Evolutionary conservation across 1,140 invertebrate species (phyloP).

Genomic region (Mya arenaria): DNA sequence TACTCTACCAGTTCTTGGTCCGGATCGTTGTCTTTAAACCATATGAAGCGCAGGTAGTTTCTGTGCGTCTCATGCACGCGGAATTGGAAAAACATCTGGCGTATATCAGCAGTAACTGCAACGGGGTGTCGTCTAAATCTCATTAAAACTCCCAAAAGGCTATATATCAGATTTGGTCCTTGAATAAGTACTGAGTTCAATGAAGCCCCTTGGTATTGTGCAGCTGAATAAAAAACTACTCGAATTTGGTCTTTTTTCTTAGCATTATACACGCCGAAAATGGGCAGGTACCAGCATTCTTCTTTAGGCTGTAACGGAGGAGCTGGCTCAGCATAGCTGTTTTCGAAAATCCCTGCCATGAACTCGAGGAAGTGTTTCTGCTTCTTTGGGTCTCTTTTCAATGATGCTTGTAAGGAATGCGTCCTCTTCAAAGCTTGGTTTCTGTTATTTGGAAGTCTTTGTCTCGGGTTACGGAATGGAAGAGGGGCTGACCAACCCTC

Average conservation of each 20-base stretch:
- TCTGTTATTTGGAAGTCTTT: too few species aligned
- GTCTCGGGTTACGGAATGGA: too few species aligned
- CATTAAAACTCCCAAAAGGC: conserved; percentile 45
- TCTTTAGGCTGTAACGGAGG: background rate
- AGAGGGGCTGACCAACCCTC: too few species aligned
- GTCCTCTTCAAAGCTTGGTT: too few species aligned
- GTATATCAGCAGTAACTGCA: conserved; percentile 36
- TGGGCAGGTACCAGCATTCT: background rate
- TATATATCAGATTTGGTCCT: conserved; percentile 76
- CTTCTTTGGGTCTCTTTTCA: too few species aligned
- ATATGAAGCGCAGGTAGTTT: background rate
- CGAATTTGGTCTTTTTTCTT: background rate
- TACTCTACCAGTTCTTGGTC: conserved; percentile 3
- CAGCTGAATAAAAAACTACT: background rate
- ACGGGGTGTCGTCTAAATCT: conserved; percentile 47
- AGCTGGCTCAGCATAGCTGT: background rate
- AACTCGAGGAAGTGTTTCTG: too few species aligned
- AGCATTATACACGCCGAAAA: background rate
- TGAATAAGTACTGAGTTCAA: conserved; percentile 23
- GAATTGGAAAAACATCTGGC: background rate
- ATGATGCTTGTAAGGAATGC: too few species aligned
- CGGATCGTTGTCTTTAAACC: conserved; percentile 18
- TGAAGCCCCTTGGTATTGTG: background rate
- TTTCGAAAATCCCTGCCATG: background rate
- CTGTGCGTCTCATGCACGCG: background rate